Base-by-base conservation (phyloP, 2,113 vertebrate species). In the Tauraco erythrolophus region DNA sequence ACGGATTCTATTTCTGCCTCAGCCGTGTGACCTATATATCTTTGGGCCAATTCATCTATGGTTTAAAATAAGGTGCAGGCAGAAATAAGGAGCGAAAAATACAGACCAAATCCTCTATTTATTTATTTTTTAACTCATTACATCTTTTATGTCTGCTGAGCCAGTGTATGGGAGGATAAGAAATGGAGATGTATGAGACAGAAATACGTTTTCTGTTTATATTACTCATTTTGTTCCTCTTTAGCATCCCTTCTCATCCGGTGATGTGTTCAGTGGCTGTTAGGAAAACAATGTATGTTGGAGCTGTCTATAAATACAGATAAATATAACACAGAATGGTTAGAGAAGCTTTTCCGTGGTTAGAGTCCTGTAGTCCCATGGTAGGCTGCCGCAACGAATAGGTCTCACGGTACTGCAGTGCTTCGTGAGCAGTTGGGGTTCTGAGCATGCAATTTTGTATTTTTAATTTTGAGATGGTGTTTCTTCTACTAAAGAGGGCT, bases 1-100 rank as follows among this genome's bases (percentile, higher is more conserved):
- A 6, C 3, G 7, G 91, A 31, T 94, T 91, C 94, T 95, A 77
- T 95, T 96, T 92, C 93, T 96, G 93, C 83, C 68, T 70, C 93
- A 87, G 54, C 84, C 71, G 50, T 7, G 50, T 89, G 93, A 89
- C 94, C 86, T n/a, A 30, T 1, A 66, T 84, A 75, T 87, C 86
- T 96, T 69, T 94, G 93, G 89, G 50, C 89, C 95, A 51, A 41
- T 92, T 91, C 76, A 58, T 19, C 79, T 86, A 53, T 4, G 39
- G 62, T 74, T 87, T 85, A 7, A 84, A 70, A 48, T 8, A 33
- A 88, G 78, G 43, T 18, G 37, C 69, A 77, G 64, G 69, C 75
- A 92, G 76, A 89, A 91, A 86, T 0, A 4, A 61, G 33, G 17
- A 71, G 24, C 37, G 41, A 12, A 76, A 82, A 84, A 56, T 14